Percentiles rank a stretch among this genome's conserved stretches.
These are phyloP conservation scores for Heliothis subflexa DNA, from an alignment of 1,140 invertebrate species.

Conservation along the genomic window DNA sequence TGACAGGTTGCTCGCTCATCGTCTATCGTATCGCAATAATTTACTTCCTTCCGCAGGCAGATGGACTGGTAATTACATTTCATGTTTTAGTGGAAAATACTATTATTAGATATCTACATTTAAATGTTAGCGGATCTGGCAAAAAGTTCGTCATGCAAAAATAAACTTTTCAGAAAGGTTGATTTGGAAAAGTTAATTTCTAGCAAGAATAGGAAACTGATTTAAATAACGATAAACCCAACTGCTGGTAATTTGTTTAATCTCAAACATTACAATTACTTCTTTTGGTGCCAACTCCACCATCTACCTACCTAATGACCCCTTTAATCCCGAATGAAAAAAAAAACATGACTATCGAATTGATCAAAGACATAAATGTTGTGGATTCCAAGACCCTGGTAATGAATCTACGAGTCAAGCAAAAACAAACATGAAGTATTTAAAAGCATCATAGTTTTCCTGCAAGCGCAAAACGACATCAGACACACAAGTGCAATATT, in stretches of 20 bases:
- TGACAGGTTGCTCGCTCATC: conserved; percentile 4
- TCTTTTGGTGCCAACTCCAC: too few species aligned
- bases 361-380: too few species aligned
- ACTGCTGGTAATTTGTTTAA: too few species aligned
- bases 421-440: too few species aligned
- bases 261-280: too few species aligned
- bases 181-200: background rate
- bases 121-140: background rate
- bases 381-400: too few species aligned
- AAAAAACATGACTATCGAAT: too few species aligned
- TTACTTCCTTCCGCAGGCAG: conserved; percentile 12
- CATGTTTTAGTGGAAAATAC: background rate
- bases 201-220: background rate
- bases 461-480: background rate
- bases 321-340: too few species aligned
- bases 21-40: background rate
- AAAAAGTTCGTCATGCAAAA: background rate
- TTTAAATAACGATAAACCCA: background rate
- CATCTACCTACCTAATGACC: too few species aligned
- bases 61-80: conserved; percentile 10
- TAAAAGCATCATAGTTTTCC: background rate
- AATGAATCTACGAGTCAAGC: too few species aligned
- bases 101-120: background rate
- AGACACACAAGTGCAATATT: conserved; percentile 9
- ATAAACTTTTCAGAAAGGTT: background rate